These are phyloP conservation scores for Temnothorax longispinosus DNA, from an alignment of 1,140 invertebrate species.

Conservation along the genomic window DNA sequence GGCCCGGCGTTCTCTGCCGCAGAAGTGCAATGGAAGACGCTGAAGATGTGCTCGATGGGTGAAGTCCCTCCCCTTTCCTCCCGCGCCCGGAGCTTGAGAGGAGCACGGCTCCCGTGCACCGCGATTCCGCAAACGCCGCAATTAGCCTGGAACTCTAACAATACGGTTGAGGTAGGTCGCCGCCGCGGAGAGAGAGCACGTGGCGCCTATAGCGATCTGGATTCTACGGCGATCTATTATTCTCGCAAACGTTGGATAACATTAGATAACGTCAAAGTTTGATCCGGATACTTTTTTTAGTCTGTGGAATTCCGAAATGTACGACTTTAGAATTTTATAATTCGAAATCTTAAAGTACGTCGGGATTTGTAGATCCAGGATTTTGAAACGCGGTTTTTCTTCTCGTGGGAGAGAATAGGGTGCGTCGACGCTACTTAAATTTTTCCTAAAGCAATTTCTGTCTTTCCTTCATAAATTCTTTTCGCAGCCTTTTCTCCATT, in stretches of 20 bases:
- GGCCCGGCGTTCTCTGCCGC: slow-evolving; percentile 2
- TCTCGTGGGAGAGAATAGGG: neutral
- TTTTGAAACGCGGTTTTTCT: neutral
- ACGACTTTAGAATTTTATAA: neutral
- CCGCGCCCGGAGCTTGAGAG: neutral
- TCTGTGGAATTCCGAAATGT: neutral
- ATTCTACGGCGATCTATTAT: neutral
- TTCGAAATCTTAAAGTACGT: neutral
- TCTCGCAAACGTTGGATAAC: neutral
- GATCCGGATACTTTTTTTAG: neutral
- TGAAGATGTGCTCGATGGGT: slow-evolving; percentile 36
- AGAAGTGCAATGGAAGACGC: slow-evolving; percentile 8
- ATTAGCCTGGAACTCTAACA: slow-evolving; percentile 67
- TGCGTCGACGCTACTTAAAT: neutral
- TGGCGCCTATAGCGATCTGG: slow-evolving; percentile 50
- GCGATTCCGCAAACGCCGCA: slow-evolving; percentile 54
- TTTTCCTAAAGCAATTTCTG: neutral
- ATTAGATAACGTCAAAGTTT: slow-evolving; percentile 2
- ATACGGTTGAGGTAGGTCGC: slow-evolving; percentile 63
- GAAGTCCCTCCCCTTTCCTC: neutral
- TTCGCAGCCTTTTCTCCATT: slow-evolving; percentile 1
- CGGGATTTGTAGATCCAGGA: neutral
- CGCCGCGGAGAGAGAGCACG: slow-evolving; percentile 18
- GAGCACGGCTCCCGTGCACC: slow-evolving; percentile 39
- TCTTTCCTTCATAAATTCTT: neutral